Conservation (phyloP, 2,113 vertebrate genomes). For the Lanius ludovicianus region DNA sequence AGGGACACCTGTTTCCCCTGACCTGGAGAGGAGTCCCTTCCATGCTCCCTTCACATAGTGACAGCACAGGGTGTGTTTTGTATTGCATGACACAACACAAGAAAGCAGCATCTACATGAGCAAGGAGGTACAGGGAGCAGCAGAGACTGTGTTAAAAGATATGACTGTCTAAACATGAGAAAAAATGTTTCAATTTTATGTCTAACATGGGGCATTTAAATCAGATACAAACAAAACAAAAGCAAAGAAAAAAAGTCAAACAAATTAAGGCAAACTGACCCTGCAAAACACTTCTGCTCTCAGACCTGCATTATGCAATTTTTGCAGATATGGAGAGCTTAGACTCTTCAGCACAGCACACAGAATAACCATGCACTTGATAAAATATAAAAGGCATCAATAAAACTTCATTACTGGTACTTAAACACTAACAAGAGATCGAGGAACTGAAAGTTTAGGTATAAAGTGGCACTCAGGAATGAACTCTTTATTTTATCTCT, state of each 20-base stretch:
- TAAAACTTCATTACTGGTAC: not conserved
- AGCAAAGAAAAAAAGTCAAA: not conserved
- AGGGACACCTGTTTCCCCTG: not conserved
- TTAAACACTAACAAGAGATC: not conserved
- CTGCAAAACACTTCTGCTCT: not conserved
- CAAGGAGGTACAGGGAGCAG: not conserved
- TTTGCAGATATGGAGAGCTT: not conserved
- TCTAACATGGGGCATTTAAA: not conserved
- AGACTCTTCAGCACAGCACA: not conserved
- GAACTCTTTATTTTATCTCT: not conserved
- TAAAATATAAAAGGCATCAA: not conserved
- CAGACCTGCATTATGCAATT: not conserved
- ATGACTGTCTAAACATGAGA: rapidly evolving
- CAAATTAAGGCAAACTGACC: not conserved
- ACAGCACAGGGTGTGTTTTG: not conserved
- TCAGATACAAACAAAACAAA: not conserved
- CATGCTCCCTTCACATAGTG: not conserved
- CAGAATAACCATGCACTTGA: not conserved
- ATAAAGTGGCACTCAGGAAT: not conserved
- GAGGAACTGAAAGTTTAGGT: not conserved
- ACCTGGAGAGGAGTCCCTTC: not conserved
- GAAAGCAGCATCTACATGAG: not conserved
- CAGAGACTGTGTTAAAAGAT: not conserved
- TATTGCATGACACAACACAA: rapidly evolving
- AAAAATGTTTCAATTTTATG: not conserved